Conservation (phyloP, 2,888 invertebrate genomes). For the Pterobdella sp. region DNA sequence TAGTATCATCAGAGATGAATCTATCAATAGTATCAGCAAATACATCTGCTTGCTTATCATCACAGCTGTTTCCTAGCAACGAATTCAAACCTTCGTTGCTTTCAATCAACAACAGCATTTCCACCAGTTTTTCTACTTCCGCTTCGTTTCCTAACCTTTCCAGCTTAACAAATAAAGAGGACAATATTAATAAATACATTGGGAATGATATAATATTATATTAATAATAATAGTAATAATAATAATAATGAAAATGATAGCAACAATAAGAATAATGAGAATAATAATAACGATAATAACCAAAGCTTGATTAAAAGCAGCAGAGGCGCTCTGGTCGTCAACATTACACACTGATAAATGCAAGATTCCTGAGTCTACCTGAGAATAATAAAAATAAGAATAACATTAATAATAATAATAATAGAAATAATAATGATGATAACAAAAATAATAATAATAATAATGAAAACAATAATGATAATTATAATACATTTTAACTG, state of each 20-base stretch:
- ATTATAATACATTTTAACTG: too few species aligned
- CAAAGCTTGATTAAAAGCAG: neutral
- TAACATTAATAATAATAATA: too few species aligned
- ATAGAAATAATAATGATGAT: too few species aligned
- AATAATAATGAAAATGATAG: neutral
- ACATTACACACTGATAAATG: neutral
- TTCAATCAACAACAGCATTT: neutral
- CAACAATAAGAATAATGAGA: neutral
- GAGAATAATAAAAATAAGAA: too few species aligned
- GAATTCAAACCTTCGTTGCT: neutral
- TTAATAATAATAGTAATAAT: neutral
- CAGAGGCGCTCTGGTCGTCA: neutral
- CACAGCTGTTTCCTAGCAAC: neutral
- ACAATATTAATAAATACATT: neutral
- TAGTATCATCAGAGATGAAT: neutral
- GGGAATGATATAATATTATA: neutral
- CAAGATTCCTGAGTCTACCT: neutral
- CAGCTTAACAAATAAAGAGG: neutral
- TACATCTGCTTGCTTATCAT: neutral
- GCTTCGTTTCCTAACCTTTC: neutral
- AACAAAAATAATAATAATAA: too few species aligned
- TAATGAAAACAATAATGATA: too few species aligned
- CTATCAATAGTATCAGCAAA: neutral
- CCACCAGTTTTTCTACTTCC: slow-evolving; percentile 11
- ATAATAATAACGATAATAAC: neutral